Base-by-base conservation (phyloP, 2,113 vertebrate species). In the Nannospalax galili region DNA sequence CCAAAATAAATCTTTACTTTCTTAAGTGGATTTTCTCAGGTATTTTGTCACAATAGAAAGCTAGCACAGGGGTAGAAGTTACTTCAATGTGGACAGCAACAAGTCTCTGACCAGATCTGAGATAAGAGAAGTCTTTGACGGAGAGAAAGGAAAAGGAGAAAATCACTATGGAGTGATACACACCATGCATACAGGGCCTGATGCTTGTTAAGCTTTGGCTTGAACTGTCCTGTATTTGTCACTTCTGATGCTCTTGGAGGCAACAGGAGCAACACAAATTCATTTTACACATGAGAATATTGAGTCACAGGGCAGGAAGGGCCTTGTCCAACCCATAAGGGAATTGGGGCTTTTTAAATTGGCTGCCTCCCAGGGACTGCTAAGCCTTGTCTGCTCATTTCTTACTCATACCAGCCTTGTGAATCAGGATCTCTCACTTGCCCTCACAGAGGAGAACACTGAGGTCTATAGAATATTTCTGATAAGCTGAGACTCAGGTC, bases 291-390 rank as follows among this genome's bases (percentile, higher is more conserved):
- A 30, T 11, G 56, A 80, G 74, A 28, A 90, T 74, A 40, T 0
- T 5, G 48, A 64, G 80, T 20, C 7, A 28, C 48, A 26, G n/a
- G 7, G 15, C 15, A 48, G 62, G 20, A 32, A 64, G 40, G 6
- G 17, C 5, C 62, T 48, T 90, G 28, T 58, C 60, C 37, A 30
- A 30, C 32, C 45, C 65, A 48, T 19, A 1, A 5, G 9, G 48
- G 8, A 65, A 19, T 0, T 15, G 56, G 77, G 24, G 5, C n/a
- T 24, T 35, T 62, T 45, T 74, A 4, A 0, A 0, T 2, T 7
- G 3, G 1, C 28, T 1, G 1, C 56, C 37, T 62, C 11, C 28
- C 17, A 3, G 72, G 40, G 52, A 37, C n/a, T 30, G 7, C 48
- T 0, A 3, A 65, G 3, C n/a, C 35, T 74, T 64, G 37, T 78